Evolutionary conservation across 2,113 vertebrate species (phyloP).

Genomic region (Opisthocomus hoazin): DNA sequence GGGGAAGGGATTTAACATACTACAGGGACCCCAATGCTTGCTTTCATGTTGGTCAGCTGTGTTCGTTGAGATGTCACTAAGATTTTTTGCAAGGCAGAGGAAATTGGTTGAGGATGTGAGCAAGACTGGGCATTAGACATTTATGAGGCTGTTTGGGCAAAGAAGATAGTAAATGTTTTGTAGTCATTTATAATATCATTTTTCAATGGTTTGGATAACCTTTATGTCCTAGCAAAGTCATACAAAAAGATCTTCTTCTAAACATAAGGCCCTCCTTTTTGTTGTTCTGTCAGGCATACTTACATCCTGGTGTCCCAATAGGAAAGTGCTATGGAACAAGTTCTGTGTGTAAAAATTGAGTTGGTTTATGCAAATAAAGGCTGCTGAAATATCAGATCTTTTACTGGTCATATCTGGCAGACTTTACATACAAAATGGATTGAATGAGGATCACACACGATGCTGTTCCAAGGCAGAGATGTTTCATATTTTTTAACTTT

Average conservation of each 20-base stretch:
- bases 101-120: background rate
- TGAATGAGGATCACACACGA: background rate
- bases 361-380: background rate
- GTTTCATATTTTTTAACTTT: background rate
- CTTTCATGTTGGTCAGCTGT: background rate
- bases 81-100: background rate
- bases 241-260: background rate
- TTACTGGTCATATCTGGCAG: background rate
- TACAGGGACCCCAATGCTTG: background rate
- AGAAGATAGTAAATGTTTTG: background rate
- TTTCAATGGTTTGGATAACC: background rate
- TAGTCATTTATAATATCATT: background rate
- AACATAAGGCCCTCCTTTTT: background rate
- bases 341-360: background rate
- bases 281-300: background rate
- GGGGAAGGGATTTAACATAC: background rate
- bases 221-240: background rate
- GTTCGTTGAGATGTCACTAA: background rate
- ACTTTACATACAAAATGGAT: background rate
- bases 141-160: background rate
- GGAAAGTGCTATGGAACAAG: background rate
- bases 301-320: background rate
- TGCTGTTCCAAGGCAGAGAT: background rate
- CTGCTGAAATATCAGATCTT: background rate
- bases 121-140: background rate